These are phyloP conservation scores for Galago senegalensis DNA, from an alignment of 2,797 vertebrate genomes.

Conservation along the genomic window DNA sequence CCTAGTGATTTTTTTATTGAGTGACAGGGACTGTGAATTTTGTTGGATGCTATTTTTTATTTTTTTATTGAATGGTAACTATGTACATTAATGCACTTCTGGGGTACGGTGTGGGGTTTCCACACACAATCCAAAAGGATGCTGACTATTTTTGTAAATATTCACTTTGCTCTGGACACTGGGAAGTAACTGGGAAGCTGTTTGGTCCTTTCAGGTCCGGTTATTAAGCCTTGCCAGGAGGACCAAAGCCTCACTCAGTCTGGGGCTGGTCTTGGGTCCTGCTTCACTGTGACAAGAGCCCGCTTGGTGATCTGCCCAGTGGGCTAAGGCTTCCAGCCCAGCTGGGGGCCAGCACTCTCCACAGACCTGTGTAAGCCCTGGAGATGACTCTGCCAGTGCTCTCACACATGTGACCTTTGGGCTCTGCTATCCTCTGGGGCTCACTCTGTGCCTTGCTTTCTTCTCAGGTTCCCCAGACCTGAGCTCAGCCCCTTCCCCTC, in stretches of 20 bases:
- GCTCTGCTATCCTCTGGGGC: neutral
- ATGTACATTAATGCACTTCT: too few relatives aligned
- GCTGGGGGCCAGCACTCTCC: neutral
- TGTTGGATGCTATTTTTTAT: neutral
- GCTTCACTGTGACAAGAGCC: neutral
- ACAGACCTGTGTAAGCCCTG: neutral
- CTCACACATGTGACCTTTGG: fast-evolving
- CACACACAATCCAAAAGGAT: neutral
- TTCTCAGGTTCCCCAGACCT: neutral
- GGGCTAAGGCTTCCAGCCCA: neutral
- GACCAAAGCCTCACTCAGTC: neutral
- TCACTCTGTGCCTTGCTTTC: neutral
- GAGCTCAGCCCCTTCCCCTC: neutral
- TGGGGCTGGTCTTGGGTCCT: neutral
- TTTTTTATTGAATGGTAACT: too few relatives aligned
- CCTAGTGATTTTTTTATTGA: neutral
- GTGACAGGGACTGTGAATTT: neutral
- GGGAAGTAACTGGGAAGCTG: neutral
- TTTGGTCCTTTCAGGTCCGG: neutral
- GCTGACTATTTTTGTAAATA: neutral
- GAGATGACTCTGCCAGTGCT: neutral
- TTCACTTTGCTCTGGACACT: neutral
- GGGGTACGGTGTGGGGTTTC: too few relatives aligned
- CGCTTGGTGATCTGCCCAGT: neutral
- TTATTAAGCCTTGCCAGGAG: neutral